Percentiles rank a stretch among this genome's conserved stretches.
These are phyloP conservation scores for Corythaeola cristata DNA, from an alignment of 2,113 vertebrate species.

Conservation along the genomic window DNA sequence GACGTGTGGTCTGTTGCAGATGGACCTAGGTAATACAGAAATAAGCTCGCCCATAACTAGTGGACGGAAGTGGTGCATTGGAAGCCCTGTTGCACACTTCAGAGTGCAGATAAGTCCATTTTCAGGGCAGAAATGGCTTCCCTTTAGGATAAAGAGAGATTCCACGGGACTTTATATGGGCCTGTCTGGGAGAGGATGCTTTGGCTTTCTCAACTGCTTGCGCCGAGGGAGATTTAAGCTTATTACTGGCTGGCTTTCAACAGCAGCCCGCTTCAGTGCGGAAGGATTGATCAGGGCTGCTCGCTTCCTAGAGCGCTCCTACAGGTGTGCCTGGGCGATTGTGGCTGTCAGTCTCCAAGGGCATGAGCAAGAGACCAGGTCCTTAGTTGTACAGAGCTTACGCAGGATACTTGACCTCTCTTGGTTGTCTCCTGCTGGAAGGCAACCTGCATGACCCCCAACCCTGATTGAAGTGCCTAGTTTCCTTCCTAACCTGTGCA, in stretches of 20 bases:
- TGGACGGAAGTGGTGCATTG: background rate
- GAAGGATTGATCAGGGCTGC: background rate
- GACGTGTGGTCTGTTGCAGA: background rate
- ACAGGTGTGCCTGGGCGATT: background rate
- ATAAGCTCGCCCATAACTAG: background rate
- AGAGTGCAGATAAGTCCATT: background rate
- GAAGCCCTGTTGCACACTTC: background rate
- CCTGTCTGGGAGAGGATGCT: background rate
- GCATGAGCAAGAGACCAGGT: accelerated
- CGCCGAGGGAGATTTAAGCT: background rate
- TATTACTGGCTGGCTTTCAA: background rate
- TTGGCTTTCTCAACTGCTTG: background rate
- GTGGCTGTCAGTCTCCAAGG: background rate
- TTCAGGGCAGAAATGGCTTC: background rate
- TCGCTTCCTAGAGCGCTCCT: background rate
- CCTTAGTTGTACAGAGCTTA: background rate
- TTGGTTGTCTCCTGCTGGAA: background rate
- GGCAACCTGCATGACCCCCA: background rate
- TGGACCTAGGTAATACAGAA: background rate
- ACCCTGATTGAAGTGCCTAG: background rate
- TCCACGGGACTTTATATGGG: background rate
- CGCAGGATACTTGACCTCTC: background rate
- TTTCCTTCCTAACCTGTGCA: background rate
- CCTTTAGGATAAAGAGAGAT: background rate
- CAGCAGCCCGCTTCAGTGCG: background rate